phyloP scores from a whole-genome alignment of 1,140 invertebrate genomes.

The Branchinecta lynchi region DNA sequence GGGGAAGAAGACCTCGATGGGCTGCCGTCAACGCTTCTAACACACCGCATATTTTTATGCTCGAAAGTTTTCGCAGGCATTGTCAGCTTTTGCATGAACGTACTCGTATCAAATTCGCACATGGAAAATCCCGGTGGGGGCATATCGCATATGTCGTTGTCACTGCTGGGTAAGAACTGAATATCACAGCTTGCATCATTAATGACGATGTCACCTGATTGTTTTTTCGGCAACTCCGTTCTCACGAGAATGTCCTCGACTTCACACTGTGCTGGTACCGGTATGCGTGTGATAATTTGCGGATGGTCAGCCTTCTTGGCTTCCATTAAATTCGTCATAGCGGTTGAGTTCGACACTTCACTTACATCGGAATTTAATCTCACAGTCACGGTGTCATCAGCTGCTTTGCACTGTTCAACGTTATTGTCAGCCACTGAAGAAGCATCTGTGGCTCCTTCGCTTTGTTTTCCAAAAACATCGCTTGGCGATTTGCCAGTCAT shows the following conservation, averaged over 20 bases:
- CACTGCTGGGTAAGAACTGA: background rate
- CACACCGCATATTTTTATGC: background rate
- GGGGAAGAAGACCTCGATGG: background rate
- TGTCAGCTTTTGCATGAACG: background rate
- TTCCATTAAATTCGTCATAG: background rate
- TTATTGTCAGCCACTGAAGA: background rate
- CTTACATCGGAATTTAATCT: background rate
- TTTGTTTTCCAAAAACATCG: background rate
- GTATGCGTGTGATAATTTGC: conserved; percentile 6
- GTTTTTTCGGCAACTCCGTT: background rate
- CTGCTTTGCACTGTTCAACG: background rate
- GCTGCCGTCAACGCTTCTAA: background rate
- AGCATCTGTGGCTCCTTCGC: background rate
- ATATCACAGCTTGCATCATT: background rate
- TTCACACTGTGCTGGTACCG: background rate
- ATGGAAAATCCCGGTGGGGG: background rate
- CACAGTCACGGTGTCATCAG: background rate
- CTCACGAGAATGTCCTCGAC: background rate
- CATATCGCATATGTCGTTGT: background rate
- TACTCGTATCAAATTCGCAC: background rate
- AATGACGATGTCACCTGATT: background rate
- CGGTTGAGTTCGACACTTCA: background rate
- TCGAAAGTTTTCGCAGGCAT: background rate
- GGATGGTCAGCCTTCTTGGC: conserved; percentile 1
- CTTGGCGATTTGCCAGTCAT: background rate